Evolutionary conservation across 2,888 invertebrate species (phyloP), one percentile per base, ranked within the genome.

Genomic region (Drosophila melanocephala): DNA sequence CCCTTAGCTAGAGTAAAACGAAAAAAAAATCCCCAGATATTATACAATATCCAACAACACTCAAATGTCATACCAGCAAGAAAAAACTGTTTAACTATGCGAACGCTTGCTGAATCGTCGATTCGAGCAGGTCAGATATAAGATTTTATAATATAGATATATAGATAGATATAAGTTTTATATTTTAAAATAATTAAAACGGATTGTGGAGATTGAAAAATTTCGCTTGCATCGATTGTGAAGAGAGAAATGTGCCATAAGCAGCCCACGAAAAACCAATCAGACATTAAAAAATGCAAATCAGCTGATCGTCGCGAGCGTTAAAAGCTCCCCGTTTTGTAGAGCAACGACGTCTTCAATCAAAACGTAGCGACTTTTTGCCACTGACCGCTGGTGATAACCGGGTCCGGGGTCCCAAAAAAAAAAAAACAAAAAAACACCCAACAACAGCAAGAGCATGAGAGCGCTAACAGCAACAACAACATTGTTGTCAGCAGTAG

Each of bases 331-430:
- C 30, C 44, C 58, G 59, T 50, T 69, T 79, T 19, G 63, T 65
- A 61, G 60, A 67, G 71, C 61, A 65, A 63, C 82, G 57, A 68
- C 82, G 81, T 82, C 73, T 79, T 69, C 66, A 64, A 73, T 69
- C 76, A 51, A 71, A 72, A 69, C 64, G 66, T 50, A 74, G 77
- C 47, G 52, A 72, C 22, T 28, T 67, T 55, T 32, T 57, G 51
- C 39, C 64, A 60, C 56, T 75, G 80, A 71, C 74, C 76, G 72
- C 75, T 70, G 64, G 66, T 74, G 81, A 87, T 84, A 85, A 82
- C 83, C 79, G 68, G 63, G 72, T 66, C 63, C 57, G 62, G 51
- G 70, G 62, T 58, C 30, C 60, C 61, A 72, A 71, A 78, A 26
- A 47, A 47, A 44, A 42, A n/a, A 9, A 9, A 42, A 42, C 26